phyloP scores from a whole-genome alignment of 2,888 invertebrate genomes.

The Pseudococcus longispinus region DNA sequence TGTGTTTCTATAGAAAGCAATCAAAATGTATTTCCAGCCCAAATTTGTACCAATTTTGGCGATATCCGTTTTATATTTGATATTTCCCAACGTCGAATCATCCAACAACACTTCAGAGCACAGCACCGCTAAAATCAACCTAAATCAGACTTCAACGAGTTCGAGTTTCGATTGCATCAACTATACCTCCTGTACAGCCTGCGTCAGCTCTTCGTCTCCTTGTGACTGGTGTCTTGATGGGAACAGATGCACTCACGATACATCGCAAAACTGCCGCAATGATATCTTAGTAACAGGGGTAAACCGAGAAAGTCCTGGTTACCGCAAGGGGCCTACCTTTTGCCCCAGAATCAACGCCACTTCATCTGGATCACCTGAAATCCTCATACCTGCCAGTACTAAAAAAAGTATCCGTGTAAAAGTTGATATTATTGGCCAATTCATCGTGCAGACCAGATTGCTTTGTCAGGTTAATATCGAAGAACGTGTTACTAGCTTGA shows the following conservation, averaged over 20 bases:
- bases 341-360: slow-evolving; percentile 94
- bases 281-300: slow-evolving; percentile 92
- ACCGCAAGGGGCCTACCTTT: slow-evolving; percentile 90
- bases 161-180: slow-evolving; percentile 93
- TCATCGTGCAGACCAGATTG: slow-evolving; percentile 91
- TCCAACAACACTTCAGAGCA: background rate
- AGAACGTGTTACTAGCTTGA: slow-evolving; percentile 89
- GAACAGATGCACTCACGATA: slow-evolving; percentile 93
- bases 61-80: too few relatives aligned
- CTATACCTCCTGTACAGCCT: slow-evolving; percentile 94
- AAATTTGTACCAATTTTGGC: too few relatives aligned
- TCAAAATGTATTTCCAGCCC: too few relatives aligned
- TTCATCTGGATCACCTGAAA: slow-evolving; percentile 83
- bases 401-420: slow-evolving; percentile 89
- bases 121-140: background rate
- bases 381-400: slow-evolving; percentile 90
- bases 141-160: background rate
- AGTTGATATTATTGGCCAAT: slow-evolving; percentile 94
- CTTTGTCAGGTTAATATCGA: slow-evolving; percentile 96
- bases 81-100: background rate
- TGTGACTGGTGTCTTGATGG: slow-evolving; percentile 99
- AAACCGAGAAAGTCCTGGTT: slow-evolving; percentile 89
- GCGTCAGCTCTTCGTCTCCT: slow-evolving; percentile 94
- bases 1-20: too few relatives aligned
- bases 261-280: slow-evolving; percentile 92